Base-by-base conservation (phyloP, 2,888 invertebrate genomes). In the Andrena chrysosceles region DNA sequence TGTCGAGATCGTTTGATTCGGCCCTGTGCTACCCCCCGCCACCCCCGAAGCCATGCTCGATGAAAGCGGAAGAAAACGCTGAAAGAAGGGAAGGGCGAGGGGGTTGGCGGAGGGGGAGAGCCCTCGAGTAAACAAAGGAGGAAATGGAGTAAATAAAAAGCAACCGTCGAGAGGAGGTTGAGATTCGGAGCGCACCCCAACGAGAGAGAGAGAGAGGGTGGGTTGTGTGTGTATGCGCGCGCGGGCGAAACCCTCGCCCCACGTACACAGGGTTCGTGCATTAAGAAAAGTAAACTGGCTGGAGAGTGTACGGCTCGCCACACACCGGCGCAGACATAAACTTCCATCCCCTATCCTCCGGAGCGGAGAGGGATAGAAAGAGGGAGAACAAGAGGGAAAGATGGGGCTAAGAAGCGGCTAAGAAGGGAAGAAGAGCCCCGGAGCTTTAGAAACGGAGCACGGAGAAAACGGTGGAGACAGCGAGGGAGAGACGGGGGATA, bases 81-180 rank as follows among this genome's bases (percentile, higher is more conserved):
- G 76, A 54, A 52, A 66, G 77, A 59, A 23, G 60, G 72, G 63
- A 29, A 20, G n/a, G 42, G 16, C 16, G 69, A 29, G 59, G 52
- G 20, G 23, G 29, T 16, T n/a, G 23, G n/a, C 0, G 20, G 71
- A 81, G 62, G 56, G 73, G 66, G 78, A 64, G 83, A 76, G 88
- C 86, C 85, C 89, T 87, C 85, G 89, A 90, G 92, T 92, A 92
- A 93, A 93, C 91, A 93, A 92, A 91, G 88, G 89, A 87, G 89
- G 89, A 91, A 92, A 93, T 90, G 90, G 91, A 87, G 92, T 92
- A 93, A 93, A 93, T 93, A 93, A 92, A 91, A 91, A 92, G 90
- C 90, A 90, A 90, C 87, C 87, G 85, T 68, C 71, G 68, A 72
- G 66, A 70, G 80, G 71, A 86, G 88, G 85, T 88, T 77, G 87